These are phyloP conservation scores for Channallabes apus DNA, from an alignment of 2,797 vertebrate species.

Conservation along the genomic window DNA sequence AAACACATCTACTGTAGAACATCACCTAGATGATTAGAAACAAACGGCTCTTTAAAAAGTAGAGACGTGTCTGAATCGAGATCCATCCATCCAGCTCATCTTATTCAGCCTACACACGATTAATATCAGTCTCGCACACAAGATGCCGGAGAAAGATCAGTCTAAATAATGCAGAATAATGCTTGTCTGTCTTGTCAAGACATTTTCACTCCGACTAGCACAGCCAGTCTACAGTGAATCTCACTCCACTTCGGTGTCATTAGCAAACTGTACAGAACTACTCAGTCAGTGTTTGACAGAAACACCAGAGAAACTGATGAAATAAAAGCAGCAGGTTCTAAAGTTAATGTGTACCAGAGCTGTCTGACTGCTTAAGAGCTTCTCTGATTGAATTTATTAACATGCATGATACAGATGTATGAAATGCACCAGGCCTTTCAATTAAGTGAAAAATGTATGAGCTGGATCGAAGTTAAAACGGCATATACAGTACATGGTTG, in stretches of 20 bases:
- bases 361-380: slow-evolving; percentile 39
- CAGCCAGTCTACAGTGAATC: slow-evolving; percentile 17
- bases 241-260: background rate
- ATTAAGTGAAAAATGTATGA: slow-evolving; percentile 64
- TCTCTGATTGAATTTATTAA: slow-evolving; percentile 41
- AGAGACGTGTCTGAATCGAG: background rate
- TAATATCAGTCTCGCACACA: slow-evolving; percentile 36
- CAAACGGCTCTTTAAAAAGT: background rate
- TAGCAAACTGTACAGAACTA: background rate
- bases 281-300: background rate
- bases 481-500: background rate
- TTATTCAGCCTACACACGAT: slow-evolving; percentile 25
- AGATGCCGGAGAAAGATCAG: slow-evolving; percentile 40
- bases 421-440: slow-evolving; percentile 58
- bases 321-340: background rate
- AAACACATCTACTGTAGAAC: slow-evolving; percentile 5
- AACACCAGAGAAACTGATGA: background rate
- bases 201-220: slow-evolving; percentile 16
- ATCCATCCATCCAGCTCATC: slow-evolving; percentile 10
- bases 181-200: slow-evolving; percentile 35
- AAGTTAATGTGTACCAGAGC: background rate
- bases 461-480: slow-evolving; percentile 59
- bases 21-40: background rate
- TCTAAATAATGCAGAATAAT: slow-evolving; percentile 42
- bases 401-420: slow-evolving; percentile 48